Conservation (phyloP, 2,797 vertebrate species). For the Pangasius djambal region DNA sequence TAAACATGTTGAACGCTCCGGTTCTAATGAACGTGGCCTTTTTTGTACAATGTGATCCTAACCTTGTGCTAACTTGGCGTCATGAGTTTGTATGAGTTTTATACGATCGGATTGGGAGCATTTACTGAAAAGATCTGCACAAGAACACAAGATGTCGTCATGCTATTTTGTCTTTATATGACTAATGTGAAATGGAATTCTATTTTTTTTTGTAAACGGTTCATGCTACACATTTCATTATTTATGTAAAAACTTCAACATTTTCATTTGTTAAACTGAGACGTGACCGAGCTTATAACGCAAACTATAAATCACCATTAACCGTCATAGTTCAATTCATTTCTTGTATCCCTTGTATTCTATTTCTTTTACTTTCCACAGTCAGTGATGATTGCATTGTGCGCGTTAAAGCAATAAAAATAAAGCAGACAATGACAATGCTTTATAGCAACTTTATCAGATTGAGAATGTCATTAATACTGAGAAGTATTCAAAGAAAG, state of each 20-base stretch:
- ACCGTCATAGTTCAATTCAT: neutral
- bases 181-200: constrained; percentile 25
- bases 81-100: neutral
- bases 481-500: neutral
- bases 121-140: neutral
- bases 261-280: neutral
- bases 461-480: constrained; percentile 6
- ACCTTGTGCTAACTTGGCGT: neutral
- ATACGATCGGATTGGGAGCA: neutral
- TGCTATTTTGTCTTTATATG: neutral
- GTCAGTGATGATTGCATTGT: neutral
- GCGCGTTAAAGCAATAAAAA: constrained; percentile 1
- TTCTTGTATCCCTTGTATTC: neutral
- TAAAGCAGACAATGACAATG: neutral
- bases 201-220: constrained; percentile 8
- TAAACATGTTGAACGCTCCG: neutral
- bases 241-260: neutral
- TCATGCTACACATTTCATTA: constrained; percentile 3
- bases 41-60: neutral
- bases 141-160: neutral
- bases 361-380: neutral
- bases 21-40: constrained; percentile 14
- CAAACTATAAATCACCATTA: neutral
- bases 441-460: constrained; percentile 29
- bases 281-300: constrained; percentile 11